Evolutionary conservation across 2,113 vertebrate species (phyloP), one percentile per base, ranked within the genome.

Genomic region (Varanus salvator): DNA sequence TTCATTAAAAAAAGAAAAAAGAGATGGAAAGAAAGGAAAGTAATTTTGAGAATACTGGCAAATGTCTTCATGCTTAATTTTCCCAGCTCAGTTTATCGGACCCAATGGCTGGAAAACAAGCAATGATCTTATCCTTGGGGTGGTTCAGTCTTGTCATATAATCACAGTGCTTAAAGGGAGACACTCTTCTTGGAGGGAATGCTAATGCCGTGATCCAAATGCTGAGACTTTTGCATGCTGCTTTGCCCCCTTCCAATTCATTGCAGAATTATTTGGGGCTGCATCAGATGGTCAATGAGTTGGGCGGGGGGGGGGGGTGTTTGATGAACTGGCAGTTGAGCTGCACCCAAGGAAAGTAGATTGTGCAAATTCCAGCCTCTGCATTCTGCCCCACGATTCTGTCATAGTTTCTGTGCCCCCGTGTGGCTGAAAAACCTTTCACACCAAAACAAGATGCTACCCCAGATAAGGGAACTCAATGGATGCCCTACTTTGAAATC

Each of bases 21-120:
- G 52, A 44, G 29, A 21, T 1, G 81, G 6, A 85, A 88, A 90
- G 64, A 1, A 86, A 23, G 83, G 38, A 91, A 93, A 89, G 9
- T 9, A 76, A 81, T 93, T 68, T 9, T 34, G 82, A 92, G 90
- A 77, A 69, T 90, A 80, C 4, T 19, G 80, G 85, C 44, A 93
- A 90, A 89, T 90, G 75, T 54, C 85, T 71, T 85, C 82, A 52
- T 90, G 71, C 75, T 94, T 95, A 87, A 93, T 92, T 95, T 92
- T 94, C 90, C 89, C 74, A 85, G 80, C 86, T 92, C 50, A 9
- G 38, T 94, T 95, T 92, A 71, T 29, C 80, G 8, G n/a, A 86
- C 48, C 85, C 86, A 94, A 8, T 76, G 7, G 89, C 91, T 93
- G 83, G 89, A 93, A 95, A 92, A 91, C 31, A 93, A 91, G 71